Evolutionary conservation across 2,888 invertebrate genomes (phyloP).

Genomic region (Crematogaster levior): DNA sequence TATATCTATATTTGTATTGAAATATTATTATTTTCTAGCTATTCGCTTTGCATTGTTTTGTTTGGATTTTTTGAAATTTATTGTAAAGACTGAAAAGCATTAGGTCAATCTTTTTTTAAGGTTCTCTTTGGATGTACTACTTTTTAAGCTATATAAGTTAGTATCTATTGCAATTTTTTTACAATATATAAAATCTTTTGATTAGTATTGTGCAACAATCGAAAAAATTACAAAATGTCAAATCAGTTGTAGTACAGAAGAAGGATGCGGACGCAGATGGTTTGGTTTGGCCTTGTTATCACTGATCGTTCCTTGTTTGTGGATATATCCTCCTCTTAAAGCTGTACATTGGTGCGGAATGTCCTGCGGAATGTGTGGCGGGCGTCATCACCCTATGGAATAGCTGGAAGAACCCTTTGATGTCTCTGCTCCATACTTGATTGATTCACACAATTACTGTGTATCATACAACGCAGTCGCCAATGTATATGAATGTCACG

Average conservation of each 20-base stretch:
- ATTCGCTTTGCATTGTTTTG: conserved; percentile 21
- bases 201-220: background rate
- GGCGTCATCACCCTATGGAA: conserved; percentile 88
- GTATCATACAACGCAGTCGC: conserved; percentile 76
- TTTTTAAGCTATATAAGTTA: conserved; percentile 22
- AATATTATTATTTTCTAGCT: conserved; percentile 12
- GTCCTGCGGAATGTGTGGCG: conserved; percentile 93
- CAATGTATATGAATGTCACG: conserved; percentile 84
- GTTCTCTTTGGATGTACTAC: background rate
- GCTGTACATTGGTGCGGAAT: conserved; percentile 94
- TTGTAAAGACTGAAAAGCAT: conserved; percentile 14
- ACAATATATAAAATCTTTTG: background rate
- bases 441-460: conserved; percentile 68
- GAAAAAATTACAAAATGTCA: conserved; percentile 59
- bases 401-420: conserved; percentile 85
- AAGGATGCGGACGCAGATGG: conserved; percentile 93
- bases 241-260: conserved; percentile 86
- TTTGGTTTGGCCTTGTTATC: conserved; percentile 94
- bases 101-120: conserved; percentile 1
- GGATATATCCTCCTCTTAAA: conserved; percentile 96
- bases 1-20: background rate
- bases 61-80: conserved; percentile 15
- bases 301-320: conserved; percentile 96
- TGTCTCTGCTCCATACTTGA: conserved; percentile 83
- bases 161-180: background rate